Conservation (phyloP, 2,113 vertebrate genomes). For the Aramus guarauna region DNA sequence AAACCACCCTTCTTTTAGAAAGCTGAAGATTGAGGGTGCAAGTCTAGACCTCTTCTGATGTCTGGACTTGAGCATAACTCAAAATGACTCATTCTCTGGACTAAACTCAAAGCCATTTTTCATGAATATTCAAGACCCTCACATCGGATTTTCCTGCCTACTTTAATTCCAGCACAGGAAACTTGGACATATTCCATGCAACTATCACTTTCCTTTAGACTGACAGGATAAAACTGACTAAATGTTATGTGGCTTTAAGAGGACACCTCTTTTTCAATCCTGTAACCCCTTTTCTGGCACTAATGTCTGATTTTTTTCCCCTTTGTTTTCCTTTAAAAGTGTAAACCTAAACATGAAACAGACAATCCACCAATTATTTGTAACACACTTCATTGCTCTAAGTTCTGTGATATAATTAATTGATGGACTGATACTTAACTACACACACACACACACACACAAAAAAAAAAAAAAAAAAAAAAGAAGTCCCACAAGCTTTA, state of each 20-base stretch:
- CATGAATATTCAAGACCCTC: neutral
- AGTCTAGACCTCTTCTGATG: neutral
- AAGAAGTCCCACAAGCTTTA: neutral
- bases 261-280: neutral
- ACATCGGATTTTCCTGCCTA: neutral
- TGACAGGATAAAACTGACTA: neutral
- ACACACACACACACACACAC: neutral
- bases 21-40: neutral
- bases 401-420: neutral
- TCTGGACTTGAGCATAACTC: neutral
- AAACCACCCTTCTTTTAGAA: neutral
- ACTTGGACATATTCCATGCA: neutral
- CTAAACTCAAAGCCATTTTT: slow-evolving; percentile 8
- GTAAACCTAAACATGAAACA: neutral
- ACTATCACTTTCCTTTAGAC: neutral
- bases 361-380: neutral
- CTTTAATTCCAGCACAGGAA: neutral
- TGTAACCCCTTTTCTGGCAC: neutral
- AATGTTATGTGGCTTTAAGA: neutral
- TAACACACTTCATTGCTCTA: neutral
- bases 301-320: neutral
- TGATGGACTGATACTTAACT: neutral
- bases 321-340: neutral
- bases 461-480: too few species aligned
- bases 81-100: slow-evolving; percentile 2